Evolutionary conservation across 2,888 invertebrate species (phyloP), one percentile per base, ranked within the genome.

Genomic region (Synanthedon formicaeformis): DNA sequence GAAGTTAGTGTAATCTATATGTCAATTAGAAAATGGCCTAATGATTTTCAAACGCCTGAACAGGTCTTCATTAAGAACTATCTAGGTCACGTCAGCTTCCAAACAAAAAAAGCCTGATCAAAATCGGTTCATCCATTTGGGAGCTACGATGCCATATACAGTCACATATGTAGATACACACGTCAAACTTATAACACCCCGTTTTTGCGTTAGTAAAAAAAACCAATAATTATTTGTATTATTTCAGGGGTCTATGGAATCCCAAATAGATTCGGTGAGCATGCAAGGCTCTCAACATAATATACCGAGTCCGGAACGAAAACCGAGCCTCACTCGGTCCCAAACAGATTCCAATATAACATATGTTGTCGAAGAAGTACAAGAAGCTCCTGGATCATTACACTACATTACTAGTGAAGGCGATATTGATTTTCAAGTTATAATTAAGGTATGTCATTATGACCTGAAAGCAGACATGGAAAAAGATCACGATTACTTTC

Each of bases 401-500:
- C 92, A 94, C 72, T 99, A 98, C 71, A 98, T 99, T 55, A 98
- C 97, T 34, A 93, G 94, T 65, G 97, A 98, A 64, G 99, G 99
- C 0, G 95, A 97, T 70, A 92, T 99, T 55, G 96, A 98, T 76
- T 92, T 96, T 61, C 93, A 94, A 86, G 94, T 97, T 12, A 93
- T 97, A 2, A 78, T 95, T 8, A 94, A 94, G 89, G 94, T 94
- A 80, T 62, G 55, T 58, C 18, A 54, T 16, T 18, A 18, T 41
- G 5, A 23, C 23, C 23, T 5, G 5, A 23, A 34, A 34, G 10
- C 34, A 34, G 34, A 34, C 3, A 34, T 2, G 0, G 34, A 34
- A 34, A 34, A n/a, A 5, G 4, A 41, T 41, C 4, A 49, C 49
- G 10, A 50, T 16, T 14, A 50, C 6, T 5, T 23, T 18, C 18